Conservation (phyloP, 1,140 invertebrate genomes). For the Delia radicum region DNA sequence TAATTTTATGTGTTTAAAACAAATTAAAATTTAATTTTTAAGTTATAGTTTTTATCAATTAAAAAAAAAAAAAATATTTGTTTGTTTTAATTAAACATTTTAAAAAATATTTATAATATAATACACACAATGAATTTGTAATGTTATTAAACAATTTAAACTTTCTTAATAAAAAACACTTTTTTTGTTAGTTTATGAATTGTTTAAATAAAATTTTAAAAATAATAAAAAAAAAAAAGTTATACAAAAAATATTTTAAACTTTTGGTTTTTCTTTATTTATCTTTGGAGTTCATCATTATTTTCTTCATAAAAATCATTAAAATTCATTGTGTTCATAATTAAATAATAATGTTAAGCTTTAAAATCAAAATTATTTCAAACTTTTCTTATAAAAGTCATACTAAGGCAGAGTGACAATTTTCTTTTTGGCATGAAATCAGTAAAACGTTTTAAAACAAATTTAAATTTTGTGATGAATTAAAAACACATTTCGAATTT, state of each 20-base stretch:
- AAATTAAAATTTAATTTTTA: neutral
- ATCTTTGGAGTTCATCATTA: conserved; percentile 1
- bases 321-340: conserved; percentile 37
- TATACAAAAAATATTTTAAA: conserved; percentile 31
- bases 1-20: neutral
- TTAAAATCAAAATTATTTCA: neutral
- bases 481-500: no score
- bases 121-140: conserved; percentile 54
- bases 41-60: conserved; percentile 13
- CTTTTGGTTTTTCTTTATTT: conserved; percentile 25
- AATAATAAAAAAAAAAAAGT: conserved; percentile 33
- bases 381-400: neutral
- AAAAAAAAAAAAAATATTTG: conserved; percentile 2
- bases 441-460: no score
- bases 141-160: conserved; percentile 36
- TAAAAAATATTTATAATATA: neutral
- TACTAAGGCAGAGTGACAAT: no score
- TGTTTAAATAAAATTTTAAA: conserved; percentile 28
- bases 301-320: conserved; percentile 35
- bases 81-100: neutral
- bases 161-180: neutral
- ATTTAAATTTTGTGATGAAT: no score
- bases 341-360: neutral
- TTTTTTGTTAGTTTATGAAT: conserved; percentile 28
- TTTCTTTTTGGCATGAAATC: no score